Evolutionary conservation across 2,113 vertebrate genomes (phyloP).

Genomic region (Aldabrachelys gigantea): DNA sequence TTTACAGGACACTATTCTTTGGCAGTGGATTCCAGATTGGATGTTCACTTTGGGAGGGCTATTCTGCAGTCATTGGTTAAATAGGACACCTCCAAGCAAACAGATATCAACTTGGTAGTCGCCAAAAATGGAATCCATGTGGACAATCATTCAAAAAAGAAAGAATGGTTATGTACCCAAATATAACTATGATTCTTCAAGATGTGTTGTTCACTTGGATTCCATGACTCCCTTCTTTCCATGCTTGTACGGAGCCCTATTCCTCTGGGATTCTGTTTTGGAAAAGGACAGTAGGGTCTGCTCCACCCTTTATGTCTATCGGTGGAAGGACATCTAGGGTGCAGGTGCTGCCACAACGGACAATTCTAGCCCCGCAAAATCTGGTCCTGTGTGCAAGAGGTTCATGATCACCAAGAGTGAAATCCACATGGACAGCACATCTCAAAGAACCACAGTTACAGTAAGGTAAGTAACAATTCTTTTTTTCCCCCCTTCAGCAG

Average conservation of each 20-base stretch:
- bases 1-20: too few species aligned
- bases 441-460: neutral
- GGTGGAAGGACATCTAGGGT: neutral
- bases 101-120: neutral
- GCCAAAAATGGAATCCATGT: neutral
- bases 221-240: neutral
- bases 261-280: rapidly evolving
- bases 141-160: neutral
- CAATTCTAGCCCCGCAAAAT: too few species aligned
- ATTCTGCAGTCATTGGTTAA: neutral
- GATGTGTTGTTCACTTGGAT: rapidly evolving
- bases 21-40: too few species aligned
- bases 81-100: neutral
- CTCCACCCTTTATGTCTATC: neutral
- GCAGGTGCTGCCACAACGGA: too few species aligned
- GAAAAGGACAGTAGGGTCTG: neutral
- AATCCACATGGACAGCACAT: neutral
- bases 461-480: too few species aligned
- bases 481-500: neutral
- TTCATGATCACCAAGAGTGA: too few species aligned
- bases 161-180: neutral
- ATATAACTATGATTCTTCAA: rapidly evolving
- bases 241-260: neutral
- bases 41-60: neutral
- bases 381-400: too few species aligned